Evolutionary conservation across 2,113 vertebrate genomes (phyloP).

Genomic region (Sinocyclocheilus rhinocerous): DNA sequence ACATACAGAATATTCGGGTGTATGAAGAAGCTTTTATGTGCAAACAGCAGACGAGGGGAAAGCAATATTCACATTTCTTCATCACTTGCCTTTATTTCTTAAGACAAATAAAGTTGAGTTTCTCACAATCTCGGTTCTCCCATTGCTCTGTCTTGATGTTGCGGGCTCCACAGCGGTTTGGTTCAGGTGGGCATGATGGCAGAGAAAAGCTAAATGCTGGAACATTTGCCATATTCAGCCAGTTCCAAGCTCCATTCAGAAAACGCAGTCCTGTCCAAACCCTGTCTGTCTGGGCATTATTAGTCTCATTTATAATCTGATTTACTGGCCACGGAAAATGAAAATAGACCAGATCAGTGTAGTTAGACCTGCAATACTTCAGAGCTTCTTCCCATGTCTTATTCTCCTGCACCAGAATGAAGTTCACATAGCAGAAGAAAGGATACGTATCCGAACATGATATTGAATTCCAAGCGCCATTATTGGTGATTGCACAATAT

Average conservation of each 20-base stretch:
- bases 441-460: neutral
- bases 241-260: slow-evolving; percentile 39
- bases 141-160: neutral
- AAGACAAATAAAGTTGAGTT: slow-evolving; percentile 60
- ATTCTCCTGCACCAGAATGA: slow-evolving; percentile 31
- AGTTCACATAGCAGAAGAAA: slow-evolving; percentile 30
- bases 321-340: neutral
- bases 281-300: neutral
- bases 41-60: too few relatives aligned
- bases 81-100: neutral
- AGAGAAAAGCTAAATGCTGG: neutral
- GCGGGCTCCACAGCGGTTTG: slow-evolving; percentile 52
- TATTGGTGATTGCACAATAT: accelerated
- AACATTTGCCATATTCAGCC: neutral
- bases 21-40: neutral
- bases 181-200: slow-evolving; percentile 38
- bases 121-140: slow-evolving; percentile 56
- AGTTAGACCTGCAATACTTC: slow-evolving; percentile 11
- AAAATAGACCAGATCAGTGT: slow-evolving; percentile 22
- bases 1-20: neutral
- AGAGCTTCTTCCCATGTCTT: slow-evolving; percentile 46
- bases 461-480: neutral
- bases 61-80: neutral
- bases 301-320: neutral
- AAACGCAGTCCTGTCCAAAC: slow-evolving; percentile 47